Percentiles rank a stretch among this genome's conserved stretches.
phyloP scores from a whole-genome alignment of 2,113 vertebrate species.

The Conger conger region DNA sequence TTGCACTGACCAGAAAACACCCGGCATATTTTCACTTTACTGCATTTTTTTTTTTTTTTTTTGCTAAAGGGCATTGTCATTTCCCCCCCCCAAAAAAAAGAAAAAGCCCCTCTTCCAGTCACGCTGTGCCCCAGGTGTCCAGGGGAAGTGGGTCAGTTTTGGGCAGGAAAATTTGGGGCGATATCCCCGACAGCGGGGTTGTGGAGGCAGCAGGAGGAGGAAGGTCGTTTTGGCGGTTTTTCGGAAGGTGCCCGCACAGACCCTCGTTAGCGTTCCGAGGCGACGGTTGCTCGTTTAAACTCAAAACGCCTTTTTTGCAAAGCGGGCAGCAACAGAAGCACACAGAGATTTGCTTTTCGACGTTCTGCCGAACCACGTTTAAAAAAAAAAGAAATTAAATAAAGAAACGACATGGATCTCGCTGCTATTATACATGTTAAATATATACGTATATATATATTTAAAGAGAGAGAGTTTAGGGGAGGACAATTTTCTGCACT shows the following conservation, averaged over 20 bases:
- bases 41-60: background rate
- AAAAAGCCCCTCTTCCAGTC: constrained; percentile 54
- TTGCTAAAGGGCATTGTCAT: constrained; percentile 63
- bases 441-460: constrained; percentile 19
- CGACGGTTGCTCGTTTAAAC: constrained; percentile 41
- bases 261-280: background rate
- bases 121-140: constrained; percentile 58
- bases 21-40: background rate
- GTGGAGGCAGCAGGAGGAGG: too few species aligned
- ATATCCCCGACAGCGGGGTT: too few species aligned
- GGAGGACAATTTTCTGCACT: constrained; percentile 67
- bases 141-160: background rate
- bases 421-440: constrained; percentile 51
- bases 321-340: constrained; percentile 33
- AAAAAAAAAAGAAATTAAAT: constrained; percentile 29
- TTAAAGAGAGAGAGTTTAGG: constrained; percentile 32
- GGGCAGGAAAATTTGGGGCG: background rate
- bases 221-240: background rate
- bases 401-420: constrained; percentile 41
- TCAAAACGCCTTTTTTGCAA: constrained; percentile 44
- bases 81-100: background rate
- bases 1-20: constrained; percentile 70
- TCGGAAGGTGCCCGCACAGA: background rate
- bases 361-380: constrained; percentile 43
- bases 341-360: constrained; percentile 38